Evolutionary conservation across 1,140 invertebrate genomes (phyloP), one percentile per base, ranked within the genome.

Genomic region (Philopotamus ludificatus): DNA sequence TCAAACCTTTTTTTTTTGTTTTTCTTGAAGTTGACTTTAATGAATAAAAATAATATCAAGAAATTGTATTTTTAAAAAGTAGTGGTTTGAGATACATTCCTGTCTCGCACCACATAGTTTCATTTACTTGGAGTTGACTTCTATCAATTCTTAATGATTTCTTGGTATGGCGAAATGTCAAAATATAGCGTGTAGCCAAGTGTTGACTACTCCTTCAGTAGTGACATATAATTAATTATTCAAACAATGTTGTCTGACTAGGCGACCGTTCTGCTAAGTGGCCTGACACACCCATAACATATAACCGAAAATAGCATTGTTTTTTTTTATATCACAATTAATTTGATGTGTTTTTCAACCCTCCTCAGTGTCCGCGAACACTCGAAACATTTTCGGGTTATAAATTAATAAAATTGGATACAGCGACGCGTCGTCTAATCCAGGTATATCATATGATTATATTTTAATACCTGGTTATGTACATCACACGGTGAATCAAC

Each of bases 261-360:
- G 44, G 22, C 39, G 25, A 42, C 57, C 57, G 28, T 60, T 47
- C 57, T 28, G 47, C 57, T 47, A 16, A 60, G 57, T 42, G 22
- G 57, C 23, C 25, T 15, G 57, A 44, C 57, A 60, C 57, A 22
- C 57, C 57, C 57, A 60, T 60, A 59, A n/a, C n/a, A n/a, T 59
- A 3, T 25, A 60, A 41, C 23, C 42, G 34, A 57, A 57, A 57
- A 57, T 57, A 57, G 7, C 54, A 54, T 21, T 18, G 4, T 45
- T 9, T 18, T 45, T 45, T 45, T 45, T 45, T 45, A 7, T 7
- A 34, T 34, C 4, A n/a, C n/a, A 20, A 49, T 49, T 21, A 49
- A 49, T 49, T 49, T 49, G 47, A 9, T 21, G 47, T 49, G 22
- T 49, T 21, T 21, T 18, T 18, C 12, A 34, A 34, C 28, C 28